Conservation (phyloP, 1,140 invertebrate species). For the Trachymyrmex septentrionalis region DNA sequence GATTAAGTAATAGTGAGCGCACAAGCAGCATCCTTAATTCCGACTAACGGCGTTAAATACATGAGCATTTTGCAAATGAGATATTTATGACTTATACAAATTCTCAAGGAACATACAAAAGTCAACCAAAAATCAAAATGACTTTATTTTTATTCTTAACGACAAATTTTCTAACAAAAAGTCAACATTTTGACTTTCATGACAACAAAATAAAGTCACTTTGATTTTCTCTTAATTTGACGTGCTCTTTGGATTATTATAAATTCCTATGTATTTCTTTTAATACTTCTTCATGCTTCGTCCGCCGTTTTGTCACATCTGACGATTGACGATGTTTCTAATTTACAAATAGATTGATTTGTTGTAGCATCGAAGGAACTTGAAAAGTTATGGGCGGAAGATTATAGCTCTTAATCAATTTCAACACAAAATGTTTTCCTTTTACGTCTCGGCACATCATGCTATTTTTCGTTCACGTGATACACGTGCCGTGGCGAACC, state of each 20-base stretch:
- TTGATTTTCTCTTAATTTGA: too few relatives aligned
- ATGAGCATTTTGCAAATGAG: not conserved
- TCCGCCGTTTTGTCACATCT: not conserved
- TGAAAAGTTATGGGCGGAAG: not conserved
- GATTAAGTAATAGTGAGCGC: not conserved
- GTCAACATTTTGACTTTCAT: too few relatives aligned
- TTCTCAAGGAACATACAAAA: too few relatives aligned
- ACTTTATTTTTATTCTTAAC: too few relatives aligned
- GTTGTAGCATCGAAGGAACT: not conserved
- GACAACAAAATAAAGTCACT: too few relatives aligned
- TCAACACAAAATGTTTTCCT: not conserved
- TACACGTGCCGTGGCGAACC: conserved; percentile 32
- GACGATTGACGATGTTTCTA: not conserved
- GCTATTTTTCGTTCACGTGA: not conserved
- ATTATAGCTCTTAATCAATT: not conserved
- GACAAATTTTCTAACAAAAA: too few relatives aligned
- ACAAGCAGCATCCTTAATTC: not conserved
- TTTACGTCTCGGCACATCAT: conserved; percentile 25
- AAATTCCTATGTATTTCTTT: not conserved
- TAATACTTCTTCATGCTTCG: not conserved
- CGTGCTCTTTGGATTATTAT: not conserved
- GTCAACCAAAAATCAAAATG: too few relatives aligned
- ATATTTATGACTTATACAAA: not conserved
- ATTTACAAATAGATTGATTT: not conserved
- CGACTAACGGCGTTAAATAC: not conserved